Evolutionary conservation across 2,113 vertebrate species (phyloP).

Genomic region (Choloepus hoffmanni): DNA sequence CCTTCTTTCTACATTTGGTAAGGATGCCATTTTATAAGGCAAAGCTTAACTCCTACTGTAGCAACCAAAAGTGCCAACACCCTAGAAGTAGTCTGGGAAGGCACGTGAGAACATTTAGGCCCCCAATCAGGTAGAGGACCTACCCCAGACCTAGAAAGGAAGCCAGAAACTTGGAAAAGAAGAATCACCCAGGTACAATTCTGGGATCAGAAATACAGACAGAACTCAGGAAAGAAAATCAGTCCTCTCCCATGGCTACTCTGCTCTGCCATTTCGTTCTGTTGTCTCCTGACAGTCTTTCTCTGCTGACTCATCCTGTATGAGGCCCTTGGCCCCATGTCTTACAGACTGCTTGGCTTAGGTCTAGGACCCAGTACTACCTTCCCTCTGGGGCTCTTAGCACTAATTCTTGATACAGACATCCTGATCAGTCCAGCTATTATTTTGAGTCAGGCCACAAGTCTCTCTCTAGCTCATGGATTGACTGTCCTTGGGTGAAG

Average conservation of each 20-base stretch:
- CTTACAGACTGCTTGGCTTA: neutral
- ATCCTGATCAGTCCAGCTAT: neutral
- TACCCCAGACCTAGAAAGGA: neutral
- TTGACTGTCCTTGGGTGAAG: neutral
- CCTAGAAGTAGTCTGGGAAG: neutral
- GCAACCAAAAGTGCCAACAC: neutral
- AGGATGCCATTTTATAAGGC: constrained; percentile 12
- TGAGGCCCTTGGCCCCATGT: neutral
- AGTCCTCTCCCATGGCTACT: neutral
- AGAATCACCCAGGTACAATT: neutral
- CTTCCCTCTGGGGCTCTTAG: neutral
- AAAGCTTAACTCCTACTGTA: neutral
- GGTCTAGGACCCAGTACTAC: neutral
- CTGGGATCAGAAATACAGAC: neutral
- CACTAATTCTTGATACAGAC: neutral
- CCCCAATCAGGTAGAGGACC: neutral
- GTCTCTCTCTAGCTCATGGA: neutral
- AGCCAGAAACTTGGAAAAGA: neutral
- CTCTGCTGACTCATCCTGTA: neutral
- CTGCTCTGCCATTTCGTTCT: neutral
- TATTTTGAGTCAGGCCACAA: neutral
- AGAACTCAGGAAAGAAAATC: neutral
- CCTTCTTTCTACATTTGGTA: neutral
- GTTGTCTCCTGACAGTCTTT: neutral
- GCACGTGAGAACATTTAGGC: neutral